Percentiles rank a stretch among this genome's conserved stretches.
These are phyloP conservation scores for Dolichopus griseipennis DNA, from an alignment of 2,888 invertebrate genomes.

Conservation along the genomic window DNA sequence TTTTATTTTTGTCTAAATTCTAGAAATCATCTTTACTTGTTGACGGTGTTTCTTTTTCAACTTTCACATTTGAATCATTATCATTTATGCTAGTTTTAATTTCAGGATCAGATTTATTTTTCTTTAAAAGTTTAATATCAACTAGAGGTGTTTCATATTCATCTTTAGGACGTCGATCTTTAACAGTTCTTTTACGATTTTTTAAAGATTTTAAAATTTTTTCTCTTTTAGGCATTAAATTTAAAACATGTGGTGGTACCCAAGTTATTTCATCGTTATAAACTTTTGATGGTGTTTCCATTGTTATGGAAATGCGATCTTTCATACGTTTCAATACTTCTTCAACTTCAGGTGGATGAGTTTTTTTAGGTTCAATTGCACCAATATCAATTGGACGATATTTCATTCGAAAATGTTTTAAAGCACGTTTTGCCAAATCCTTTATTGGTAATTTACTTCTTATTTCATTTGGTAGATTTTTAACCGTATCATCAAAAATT, in stretches of 20 bases:
- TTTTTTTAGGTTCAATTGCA: slow-evolving; percentile 2
- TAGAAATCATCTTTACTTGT: not conserved
- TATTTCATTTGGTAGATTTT: slow-evolving; percentile 10
- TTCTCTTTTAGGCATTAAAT: not conserved
- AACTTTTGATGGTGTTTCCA: not conserved
- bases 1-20: no score
- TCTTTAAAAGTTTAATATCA: not conserved
- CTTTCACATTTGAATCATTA: not conserved
- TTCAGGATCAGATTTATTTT: not conserved
- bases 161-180: not conserved
- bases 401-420: not conserved
- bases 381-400: slow-evolving; percentile 5
- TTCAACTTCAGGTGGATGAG: slow-evolving; percentile 7
- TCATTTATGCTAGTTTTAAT: not conserved
- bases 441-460: not conserved
- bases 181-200: not conserved
- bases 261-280: slow-evolving; percentile 1
- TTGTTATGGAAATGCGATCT: slow-evolving; percentile 7
- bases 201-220: slow-evolving; percentile 4
- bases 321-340: slow-evolving; percentile 10
- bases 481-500: slow-evolving; percentile 5
- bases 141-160: not conserved
- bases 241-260: not conserved
- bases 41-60: not conserved
- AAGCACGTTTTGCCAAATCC: not conserved